Evolutionary conservation across 2,113 vertebrate genomes (phyloP).

Genomic region (Illadopsis cleaveri): DNA sequence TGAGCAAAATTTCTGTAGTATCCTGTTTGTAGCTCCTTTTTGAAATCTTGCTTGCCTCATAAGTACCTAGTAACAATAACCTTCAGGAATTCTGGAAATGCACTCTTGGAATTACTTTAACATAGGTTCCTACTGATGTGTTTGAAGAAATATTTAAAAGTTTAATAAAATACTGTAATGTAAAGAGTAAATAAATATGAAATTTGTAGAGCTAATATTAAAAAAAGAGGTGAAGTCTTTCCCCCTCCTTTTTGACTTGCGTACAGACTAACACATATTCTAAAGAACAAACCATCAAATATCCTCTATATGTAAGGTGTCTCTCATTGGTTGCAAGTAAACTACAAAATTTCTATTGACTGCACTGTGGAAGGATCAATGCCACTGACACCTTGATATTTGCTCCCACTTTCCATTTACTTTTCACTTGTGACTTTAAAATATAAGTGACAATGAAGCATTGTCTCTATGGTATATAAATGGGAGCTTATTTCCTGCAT

Average conservation of each 20-base stretch:
- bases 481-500: conserved; percentile 52
- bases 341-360: neutral
- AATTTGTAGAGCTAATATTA: neutral
- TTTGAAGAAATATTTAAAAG: neutral
- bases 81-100: neutral
- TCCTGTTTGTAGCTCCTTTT: neutral
- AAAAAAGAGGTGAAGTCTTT: neutral
- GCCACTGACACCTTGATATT: conserved; percentile 8
- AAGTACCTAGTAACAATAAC: neutral
- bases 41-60: neutral
- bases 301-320: neutral
- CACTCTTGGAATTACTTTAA: neutral
- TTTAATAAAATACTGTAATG: neutral
- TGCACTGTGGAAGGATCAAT: conserved; percentile 2
- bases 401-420: conserved; percentile 55
- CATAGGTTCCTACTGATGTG: neutral
- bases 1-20: neutral
- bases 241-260: neutral
- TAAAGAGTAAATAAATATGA: neutral
- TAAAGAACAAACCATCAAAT: neutral
- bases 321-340: neutral
- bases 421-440: conserved; percentile 52
- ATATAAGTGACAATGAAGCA: conserved; percentile 19
- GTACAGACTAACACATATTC: neutral
- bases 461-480: conserved; percentile 40